These are phyloP conservation scores for Glomeris maerens DNA, from an alignment of 1,140 invertebrate species.

Conservation along the genomic window DNA sequence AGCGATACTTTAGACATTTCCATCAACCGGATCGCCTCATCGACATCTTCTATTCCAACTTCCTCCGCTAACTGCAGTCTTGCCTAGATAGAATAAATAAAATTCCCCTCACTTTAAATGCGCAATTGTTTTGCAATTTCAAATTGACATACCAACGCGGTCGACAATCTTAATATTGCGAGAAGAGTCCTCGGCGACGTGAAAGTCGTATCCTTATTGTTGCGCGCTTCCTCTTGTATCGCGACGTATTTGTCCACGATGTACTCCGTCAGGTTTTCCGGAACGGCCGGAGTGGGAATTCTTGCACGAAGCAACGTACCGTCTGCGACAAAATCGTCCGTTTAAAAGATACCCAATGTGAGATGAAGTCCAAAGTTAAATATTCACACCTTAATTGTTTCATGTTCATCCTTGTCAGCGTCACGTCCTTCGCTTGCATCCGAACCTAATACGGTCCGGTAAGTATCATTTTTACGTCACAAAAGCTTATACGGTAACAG, in stretches of 20 bases:
- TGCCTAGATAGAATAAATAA: slow-evolving; percentile 37
- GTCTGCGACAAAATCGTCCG: slow-evolving; percentile 25
- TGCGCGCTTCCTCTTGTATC: slow-evolving; percentile 78
- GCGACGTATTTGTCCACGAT: slow-evolving; percentile 91
- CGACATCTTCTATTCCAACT: slow-evolving; percentile 86
- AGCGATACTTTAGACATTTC: slow-evolving; percentile 94
- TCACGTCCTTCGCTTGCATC: slow-evolving; percentile 43
- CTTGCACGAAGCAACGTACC: slow-evolving; percentile 85
- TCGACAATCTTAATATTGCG: slow-evolving; percentile 82
- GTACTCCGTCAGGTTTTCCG: slow-evolving; percentile 70
- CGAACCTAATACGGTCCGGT: slow-evolving; percentile 28
- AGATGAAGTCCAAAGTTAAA: neutral
- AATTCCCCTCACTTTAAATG: too few species aligned
- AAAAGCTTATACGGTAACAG: too few species aligned
- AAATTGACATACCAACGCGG: slow-evolving; percentile 52
- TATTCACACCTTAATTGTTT: slow-evolving; percentile 56
- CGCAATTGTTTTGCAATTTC: too few species aligned
- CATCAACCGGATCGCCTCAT: slow-evolving; percentile 85
- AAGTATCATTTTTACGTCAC: too few species aligned
- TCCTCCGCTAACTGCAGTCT: slow-evolving; percentile 66
- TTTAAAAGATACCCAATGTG: neutral
- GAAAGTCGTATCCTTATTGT: slow-evolving; percentile 80
- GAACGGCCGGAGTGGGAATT: slow-evolving; percentile 70
- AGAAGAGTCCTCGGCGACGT: slow-evolving; percentile 88
- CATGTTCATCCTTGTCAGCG: slow-evolving; percentile 88